Percentiles rank a stretch among this genome's conserved stretches.
Evolutionary conservation across 35 echinoderm and acorn worm genomes (phyloP).

Genomic region (Diadema setosum): DNA sequence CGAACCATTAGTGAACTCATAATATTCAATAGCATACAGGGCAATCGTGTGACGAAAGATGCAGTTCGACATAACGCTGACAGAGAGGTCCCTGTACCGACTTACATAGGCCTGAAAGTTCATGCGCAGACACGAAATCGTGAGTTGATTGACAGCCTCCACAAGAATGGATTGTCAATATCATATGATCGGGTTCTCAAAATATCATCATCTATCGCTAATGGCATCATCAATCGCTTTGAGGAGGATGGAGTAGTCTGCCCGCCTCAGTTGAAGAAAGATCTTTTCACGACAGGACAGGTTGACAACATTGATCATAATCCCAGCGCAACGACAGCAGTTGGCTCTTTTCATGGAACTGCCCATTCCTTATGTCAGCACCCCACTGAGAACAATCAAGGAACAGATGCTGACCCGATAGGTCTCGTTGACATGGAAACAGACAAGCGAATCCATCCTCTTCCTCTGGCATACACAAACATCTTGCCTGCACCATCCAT

Average conservation of each 20-base stretch:
- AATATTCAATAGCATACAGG: not conserved
- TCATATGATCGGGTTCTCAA: not conserved
- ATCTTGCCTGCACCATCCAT: too few species aligned
- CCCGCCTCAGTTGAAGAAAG: not conserved
- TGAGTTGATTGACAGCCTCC: not conserved
- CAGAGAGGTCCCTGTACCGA: not conserved
- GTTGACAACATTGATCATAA: conserved; percentile 80
- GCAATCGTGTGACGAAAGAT: not conserved
- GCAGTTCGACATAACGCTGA: not conserved
- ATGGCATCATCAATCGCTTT: not conserved
- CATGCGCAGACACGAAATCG: not conserved
- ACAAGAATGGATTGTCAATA: not conserved
- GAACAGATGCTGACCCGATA: too few species aligned
- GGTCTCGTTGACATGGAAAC: too few species aligned
- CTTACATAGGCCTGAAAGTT: not conserved
- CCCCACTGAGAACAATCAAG: too few species aligned
- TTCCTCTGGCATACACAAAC: too few species aligned
- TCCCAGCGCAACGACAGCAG: conserved; percentile 59
- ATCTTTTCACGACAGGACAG: conserved; percentile 42
- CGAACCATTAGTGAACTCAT: too few species aligned
- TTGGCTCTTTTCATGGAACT: conserved; percentile 70
- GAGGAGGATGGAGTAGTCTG: not conserved
- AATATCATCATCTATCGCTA: not conserved
- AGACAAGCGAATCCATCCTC: too few species aligned
- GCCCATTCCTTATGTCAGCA: not conserved